Base-by-base conservation (phyloP, 2,113 vertebrate species). In the Seriola quinqueradiata region DNA sequence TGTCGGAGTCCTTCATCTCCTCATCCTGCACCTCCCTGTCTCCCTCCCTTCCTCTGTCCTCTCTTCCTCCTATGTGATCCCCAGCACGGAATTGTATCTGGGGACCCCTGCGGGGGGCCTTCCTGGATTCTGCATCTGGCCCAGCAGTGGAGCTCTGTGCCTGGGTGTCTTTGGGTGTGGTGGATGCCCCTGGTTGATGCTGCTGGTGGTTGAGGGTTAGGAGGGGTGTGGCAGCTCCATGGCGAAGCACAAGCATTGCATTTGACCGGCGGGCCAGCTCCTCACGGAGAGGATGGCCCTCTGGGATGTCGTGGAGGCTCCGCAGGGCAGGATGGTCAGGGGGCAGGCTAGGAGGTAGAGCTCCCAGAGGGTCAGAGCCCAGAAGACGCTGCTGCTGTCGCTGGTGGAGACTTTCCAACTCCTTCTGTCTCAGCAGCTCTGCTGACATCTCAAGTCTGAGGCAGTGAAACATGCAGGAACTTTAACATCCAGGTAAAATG, bases 391-490 rank as follows among this genome's bases (percentile, higher is more conserved):
- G 95, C 48, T 97, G 97, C 44, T 93, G 92, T 36, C 96, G 93
- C 76, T 96, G 94, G 84, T 96, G 97, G 23, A 96, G 93, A 28
- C 82, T 96, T 87, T 99, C 97, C 90, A 98, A 92, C 90, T 99
- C 98, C 79, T 98, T 99, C 84, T 98, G 98, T 21, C 98, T 96
- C 69, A 99, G 95, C 34, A 99, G 93, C 90, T 99, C 98, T 0
- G 98, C 97, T 0, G 98, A 98, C 96, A 98, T 97, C 95, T 99
- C 98, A 70, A 99, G 89, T 92, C 98, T 99, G 70, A 58, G n/a
- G 42, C 23, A 32, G 16, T 1, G 0, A 81, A 75, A 79, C 68
- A 87, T 23, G 86, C 4, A 67, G 8, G 19, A 17, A 67, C 34
- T 44, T 79, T 9, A 81, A 34, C 1, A 38, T 36, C 55, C 17